These are phyloP conservation scores for Drosophila kokeensis DNA, from an alignment of 2,888 invertebrate genomes.

Conservation along the genomic window DNA sequence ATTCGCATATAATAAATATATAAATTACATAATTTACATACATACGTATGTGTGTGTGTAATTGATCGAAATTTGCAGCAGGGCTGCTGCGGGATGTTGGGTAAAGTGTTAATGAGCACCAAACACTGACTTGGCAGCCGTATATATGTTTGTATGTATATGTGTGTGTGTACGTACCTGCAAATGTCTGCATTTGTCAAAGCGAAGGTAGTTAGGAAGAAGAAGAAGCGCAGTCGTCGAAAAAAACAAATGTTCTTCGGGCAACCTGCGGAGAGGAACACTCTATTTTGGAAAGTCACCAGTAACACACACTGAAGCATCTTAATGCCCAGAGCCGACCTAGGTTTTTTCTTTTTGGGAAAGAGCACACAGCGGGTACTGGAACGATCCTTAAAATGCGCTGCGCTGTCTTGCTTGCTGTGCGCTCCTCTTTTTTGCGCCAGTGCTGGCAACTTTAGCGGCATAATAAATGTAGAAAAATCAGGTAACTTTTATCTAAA, in stretches of 20 bases:
- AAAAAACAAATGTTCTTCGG: conserved; percentile 8
- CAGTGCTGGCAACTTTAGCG: conserved; percentile 3
- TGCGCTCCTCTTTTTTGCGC: conserved; percentile 23
- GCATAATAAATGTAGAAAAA: background rate
- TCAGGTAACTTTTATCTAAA: background rate
- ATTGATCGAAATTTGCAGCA: background rate
- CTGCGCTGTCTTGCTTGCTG: conserved; percentile 25
- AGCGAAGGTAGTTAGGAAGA: conserved; percentile 20
- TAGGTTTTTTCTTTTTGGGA: conserved; percentile 1
- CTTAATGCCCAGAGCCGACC: background rate
- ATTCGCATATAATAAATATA: background rate
- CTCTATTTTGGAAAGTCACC: conserved; percentile 21
- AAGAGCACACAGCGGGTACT: conserved; percentile 56
- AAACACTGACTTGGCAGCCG: background rate
- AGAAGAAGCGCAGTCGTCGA: conserved; percentile 10
- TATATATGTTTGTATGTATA: background rate
- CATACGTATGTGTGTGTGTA: background rate
- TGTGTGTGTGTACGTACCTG: conserved; percentile 17
- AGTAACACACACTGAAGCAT: conserved; percentile 7
- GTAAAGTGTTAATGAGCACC: conserved; percentile 9
- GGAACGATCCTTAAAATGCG: conserved; percentile 38
- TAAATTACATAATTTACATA: background rate
- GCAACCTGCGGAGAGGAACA: conserved; percentile 36
- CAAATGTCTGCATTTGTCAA: conserved; percentile 42
- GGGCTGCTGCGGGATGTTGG: background rate